Percentiles rank a stretch among this genome's conserved stretches.
These are phyloP conservation scores for Sitodiplosis mosellana DNA, from an alignment of 1,140 invertebrate genomes.

Conservation along the genomic window DNA sequence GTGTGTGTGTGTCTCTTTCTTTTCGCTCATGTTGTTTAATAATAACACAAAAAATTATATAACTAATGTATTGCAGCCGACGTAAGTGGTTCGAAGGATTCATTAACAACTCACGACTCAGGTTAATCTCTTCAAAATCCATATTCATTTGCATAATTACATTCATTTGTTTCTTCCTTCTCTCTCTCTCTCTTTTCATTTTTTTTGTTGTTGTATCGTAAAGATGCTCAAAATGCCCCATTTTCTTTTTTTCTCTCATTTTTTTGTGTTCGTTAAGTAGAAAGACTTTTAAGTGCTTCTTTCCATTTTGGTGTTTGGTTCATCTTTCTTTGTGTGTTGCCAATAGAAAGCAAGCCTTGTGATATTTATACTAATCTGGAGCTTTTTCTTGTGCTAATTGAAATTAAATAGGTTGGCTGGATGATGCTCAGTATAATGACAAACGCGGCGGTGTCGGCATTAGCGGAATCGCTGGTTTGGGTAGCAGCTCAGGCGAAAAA, in stretches of 20 bases:
- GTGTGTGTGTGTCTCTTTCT: too few species aligned
- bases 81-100: constrained; percentile 58
- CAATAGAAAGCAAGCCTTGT: too few species aligned
- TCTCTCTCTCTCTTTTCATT: background rate
- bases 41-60: background rate
- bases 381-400: constrained; percentile 1
- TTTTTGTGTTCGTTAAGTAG: too few species aligned
- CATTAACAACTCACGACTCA: constrained; percentile 56
- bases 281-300: too few species aligned
- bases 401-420: constrained; percentile 16
- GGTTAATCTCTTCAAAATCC: constrained; percentile 24
- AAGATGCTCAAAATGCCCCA: constrained; percentile 7
- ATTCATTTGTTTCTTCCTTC: background rate
- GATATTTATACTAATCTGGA: too few species aligned
- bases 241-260: constrained; percentile 11
- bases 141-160: background rate
- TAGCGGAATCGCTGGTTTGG: too few species aligned
- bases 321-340: too few species aligned
- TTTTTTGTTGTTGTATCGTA: background rate
- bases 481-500: constrained; percentile 6
- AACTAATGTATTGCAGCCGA: constrained; percentile 33
- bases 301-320: too few species aligned
- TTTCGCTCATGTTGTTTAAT: background rate
- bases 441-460: constrained; percentile 10
- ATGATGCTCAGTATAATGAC: constrained; percentile 15